phyloP scores from a whole-genome alignment of 2,797 vertebrate genomes.

The Hydrolagus colliei region DNA sequence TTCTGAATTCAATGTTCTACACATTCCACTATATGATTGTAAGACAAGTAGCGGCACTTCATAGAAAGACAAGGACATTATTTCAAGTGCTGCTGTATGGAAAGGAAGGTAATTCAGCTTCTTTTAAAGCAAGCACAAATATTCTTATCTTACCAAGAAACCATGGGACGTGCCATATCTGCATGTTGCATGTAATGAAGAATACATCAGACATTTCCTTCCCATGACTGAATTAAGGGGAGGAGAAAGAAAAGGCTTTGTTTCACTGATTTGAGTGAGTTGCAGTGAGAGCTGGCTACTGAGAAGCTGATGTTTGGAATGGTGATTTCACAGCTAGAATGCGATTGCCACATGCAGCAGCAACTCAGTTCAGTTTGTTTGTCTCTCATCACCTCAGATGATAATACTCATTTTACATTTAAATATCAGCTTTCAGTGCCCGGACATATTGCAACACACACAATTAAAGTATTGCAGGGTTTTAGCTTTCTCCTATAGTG shows the following conservation, averaged over 20 bases:
- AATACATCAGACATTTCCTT: neutral
- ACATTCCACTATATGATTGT: neutral
- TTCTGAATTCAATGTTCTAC: neutral
- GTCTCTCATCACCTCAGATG: neutral
- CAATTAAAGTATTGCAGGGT: no score
- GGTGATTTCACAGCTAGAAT: neutral
- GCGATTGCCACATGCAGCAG: neutral
- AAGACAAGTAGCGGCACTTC: neutral
- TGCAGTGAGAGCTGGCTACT: neutral
- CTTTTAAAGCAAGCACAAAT: neutral
- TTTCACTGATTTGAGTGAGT: no score
- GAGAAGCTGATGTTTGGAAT: neutral
- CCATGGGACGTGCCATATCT: no score
- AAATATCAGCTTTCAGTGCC: no score
- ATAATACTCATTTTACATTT: no score
- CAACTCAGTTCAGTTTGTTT: neutral
- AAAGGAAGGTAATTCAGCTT: neutral
- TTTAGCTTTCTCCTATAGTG: no score
- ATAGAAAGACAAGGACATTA: slow-evolving; percentile 6
- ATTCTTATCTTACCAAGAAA: neutral
- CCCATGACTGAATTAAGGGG: no score
- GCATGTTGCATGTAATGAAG: neutral
- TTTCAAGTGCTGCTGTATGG: neutral
- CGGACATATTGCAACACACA: no score
- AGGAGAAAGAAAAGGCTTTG: no score